phyloP scores from a whole-genome alignment of 2,888 invertebrate species.

The Willowsia nigromaculata region DNA sequence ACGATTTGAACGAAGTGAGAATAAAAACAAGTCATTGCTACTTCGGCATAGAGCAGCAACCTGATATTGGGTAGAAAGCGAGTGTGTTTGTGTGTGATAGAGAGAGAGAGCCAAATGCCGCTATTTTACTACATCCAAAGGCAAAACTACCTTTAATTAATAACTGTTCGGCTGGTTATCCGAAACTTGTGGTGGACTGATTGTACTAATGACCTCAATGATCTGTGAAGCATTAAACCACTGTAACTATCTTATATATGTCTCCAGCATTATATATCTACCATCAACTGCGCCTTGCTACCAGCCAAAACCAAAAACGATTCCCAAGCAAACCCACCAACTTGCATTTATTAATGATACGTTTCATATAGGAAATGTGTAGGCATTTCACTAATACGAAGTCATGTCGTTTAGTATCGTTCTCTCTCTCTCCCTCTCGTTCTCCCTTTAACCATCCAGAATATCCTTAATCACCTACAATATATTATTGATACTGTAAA shows the following conservation, averaged over 20 bases:
- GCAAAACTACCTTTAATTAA: constrained; percentile 51
- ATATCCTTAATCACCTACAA: constrained; percentile 59
- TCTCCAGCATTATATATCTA: background rate
- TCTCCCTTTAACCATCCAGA: background rate
- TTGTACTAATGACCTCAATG: constrained; percentile 65
- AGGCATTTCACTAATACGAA: constrained; percentile 34
- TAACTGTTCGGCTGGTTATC: constrained; percentile 41
- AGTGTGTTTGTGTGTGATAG: background rate
- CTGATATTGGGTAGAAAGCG: background rate
- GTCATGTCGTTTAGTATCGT: constrained; percentile 27
- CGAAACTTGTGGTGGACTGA: constrained; percentile 60
- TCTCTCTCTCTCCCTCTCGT: background rate
- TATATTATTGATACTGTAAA: constrained; percentile 44
- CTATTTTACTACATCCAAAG: constrained; percentile 12
- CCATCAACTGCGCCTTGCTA: background rate
- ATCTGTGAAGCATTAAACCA: constrained; percentile 62
- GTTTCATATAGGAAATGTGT: constrained; percentile 17
- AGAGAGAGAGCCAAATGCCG: constrained; percentile 1
- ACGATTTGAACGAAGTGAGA: background rate
- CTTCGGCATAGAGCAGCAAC: background rate
- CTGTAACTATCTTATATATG: constrained; percentile 13
- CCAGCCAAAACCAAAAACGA: constrained; percentile 28
- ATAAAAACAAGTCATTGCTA: background rate
- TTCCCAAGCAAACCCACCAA: constrained; percentile 24
- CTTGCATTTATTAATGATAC: constrained; percentile 28